Percentiles rank a stretch among this genome's conserved stretches.
Evolutionary conservation across 2,797 vertebrate species (phyloP).

Genomic region (Scolopax rusticola): DNA sequence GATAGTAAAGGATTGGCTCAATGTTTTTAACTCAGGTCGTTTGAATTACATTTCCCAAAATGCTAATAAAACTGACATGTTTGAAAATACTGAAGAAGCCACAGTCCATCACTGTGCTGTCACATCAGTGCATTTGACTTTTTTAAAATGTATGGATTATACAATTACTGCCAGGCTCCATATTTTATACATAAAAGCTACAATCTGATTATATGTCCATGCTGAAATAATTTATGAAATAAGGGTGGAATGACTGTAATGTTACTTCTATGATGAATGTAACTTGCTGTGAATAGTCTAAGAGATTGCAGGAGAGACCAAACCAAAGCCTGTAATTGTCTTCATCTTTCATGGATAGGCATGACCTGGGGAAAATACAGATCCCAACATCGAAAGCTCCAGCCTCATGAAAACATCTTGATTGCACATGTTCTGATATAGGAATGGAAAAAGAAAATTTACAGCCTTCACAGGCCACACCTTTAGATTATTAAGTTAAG

Average conservation of each 20-base stretch:
- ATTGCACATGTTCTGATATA: background rate
- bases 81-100: conserved; percentile 65
- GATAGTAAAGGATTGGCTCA: background rate
- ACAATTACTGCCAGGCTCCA: conserved; percentile 56
- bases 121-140: conserved; percentile 42
- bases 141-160: conserved; percentile 63
- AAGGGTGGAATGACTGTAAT: conserved; percentile 34
- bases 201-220: conserved; percentile 55
- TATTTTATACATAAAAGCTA: conserved; percentile 72
- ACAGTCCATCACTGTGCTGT: conserved; percentile 39
- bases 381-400: conserved; percentile 1
- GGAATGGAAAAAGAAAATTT: background rate
- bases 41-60: conserved; percentile 63
- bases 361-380: conserved; percentile 43
- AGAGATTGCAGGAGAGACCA: conserved; percentile 13
- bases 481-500: background rate
- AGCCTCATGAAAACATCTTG: background rate
- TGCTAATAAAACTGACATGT: conserved; percentile 65
- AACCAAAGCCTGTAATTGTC: conserved; percentile 41
- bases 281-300: conserved; percentile 28
- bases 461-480: background rate
- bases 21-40: conserved; percentile 2
- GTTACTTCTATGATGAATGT: conserved; percentile 54
- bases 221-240: conserved; percentile 67
- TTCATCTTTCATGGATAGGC: conserved; percentile 39